phyloP scores from a whole-genome alignment of 92 coral and sea anemone species.

The Desmophyllum pertusum region DNA sequence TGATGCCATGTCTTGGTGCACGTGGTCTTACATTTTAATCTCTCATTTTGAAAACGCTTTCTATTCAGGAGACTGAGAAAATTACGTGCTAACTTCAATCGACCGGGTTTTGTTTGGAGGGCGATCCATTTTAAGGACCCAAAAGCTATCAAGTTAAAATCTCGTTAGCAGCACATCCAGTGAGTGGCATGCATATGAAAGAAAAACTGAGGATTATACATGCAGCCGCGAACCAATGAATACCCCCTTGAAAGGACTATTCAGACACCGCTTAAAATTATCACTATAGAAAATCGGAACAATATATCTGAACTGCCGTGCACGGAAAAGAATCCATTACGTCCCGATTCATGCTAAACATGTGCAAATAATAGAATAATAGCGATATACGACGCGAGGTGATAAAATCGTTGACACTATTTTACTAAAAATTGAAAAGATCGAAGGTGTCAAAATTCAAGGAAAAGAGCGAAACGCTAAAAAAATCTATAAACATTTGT shows the following conservation, averaged over 20 bases:
- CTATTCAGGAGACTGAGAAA: neutral
- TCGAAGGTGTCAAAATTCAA: neutral
- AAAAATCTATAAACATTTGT: slow-evolving; percentile 6
- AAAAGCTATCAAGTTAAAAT: slow-evolving; percentile 9
- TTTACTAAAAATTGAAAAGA: neutral
- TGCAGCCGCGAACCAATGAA: slow-evolving; percentile 11
- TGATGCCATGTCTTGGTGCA: neutral
- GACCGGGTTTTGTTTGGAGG: slow-evolving; percentile 1
- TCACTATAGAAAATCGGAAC: slow-evolving; percentile 16
- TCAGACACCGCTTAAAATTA: slow-evolving; percentile 4
- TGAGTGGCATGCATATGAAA: neutral
- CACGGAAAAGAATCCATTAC: slow-evolving; percentile 6
- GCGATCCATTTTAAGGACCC: slow-evolving; percentile 16
- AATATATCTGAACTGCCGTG: neutral
- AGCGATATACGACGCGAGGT: neutral
- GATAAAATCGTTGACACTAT: neutral
- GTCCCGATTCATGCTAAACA: slow-evolving; percentile 2
- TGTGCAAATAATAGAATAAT: neutral
- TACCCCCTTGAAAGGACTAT: neutral
- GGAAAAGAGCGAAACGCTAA: neutral
- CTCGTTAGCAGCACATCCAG: slow-evolving; percentile 22
- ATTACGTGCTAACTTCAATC: neutral
- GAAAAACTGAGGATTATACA: neutral
- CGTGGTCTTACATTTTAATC: neutral
- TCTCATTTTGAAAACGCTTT: neutral